Evolutionary conservation across 2,113 vertebrate species (phyloP).

Genomic region (Crypturellus undulatus): DNA sequence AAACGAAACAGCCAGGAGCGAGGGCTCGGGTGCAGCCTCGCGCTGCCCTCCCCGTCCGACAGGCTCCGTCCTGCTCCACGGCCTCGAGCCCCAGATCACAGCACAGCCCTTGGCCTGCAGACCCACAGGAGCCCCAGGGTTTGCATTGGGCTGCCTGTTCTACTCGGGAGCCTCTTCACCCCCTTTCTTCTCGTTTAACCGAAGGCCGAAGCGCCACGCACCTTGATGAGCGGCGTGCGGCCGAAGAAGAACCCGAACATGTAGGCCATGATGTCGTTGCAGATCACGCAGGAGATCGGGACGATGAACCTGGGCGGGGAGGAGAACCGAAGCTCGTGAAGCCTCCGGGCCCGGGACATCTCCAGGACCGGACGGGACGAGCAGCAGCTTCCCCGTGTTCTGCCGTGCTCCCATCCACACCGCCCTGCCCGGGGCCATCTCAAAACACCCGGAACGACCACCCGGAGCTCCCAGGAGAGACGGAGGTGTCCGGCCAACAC

Average conservation of each 20-base stretch:
- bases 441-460: not conserved
- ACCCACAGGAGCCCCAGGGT: not conserved
- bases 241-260: conserved; percentile 99
- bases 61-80: fast-evolving
- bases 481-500: not conserved
- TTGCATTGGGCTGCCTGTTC: too few species aligned
- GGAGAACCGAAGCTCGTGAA: not conserved
- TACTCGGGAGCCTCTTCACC: not conserved
- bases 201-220: conserved; percentile 32
- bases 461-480: not conserved
- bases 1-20: not conserved
- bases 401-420: not conserved
- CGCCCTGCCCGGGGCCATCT: not conserved
- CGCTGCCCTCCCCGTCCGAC: fast-evolving
- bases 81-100: not conserved
- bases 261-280: conserved; percentile 99
- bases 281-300: conserved; percentile 98
- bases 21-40: not conserved
- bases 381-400: not conserved
- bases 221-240: conserved; percentile 97
- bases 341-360: not conserved
- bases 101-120: not conserved
- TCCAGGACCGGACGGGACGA: not conserved
- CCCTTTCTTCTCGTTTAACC: not conserved
- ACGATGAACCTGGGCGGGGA: conserved; percentile 91